Evolutionary conservation across 2,797 vertebrate genomes (phyloP).

Genomic region (Lepus oiostolus): DNA sequence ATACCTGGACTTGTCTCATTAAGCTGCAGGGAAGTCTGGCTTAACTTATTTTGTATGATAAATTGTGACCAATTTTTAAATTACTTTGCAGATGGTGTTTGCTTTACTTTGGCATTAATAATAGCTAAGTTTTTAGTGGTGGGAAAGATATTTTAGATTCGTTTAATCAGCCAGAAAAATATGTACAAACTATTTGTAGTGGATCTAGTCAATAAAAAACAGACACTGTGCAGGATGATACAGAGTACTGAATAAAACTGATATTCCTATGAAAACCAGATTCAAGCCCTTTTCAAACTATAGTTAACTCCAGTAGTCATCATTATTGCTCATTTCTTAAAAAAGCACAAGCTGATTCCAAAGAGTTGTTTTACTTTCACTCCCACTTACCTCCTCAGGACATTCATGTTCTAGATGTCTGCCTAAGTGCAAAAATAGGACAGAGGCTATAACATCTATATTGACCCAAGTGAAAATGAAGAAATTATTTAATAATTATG

Average conservation of each 20-base stretch:
- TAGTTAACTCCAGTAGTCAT: neutral
- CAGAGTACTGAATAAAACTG: neutral
- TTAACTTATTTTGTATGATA: conserved; percentile 5
- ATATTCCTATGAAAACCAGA: neutral
- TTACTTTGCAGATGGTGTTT: neutral
- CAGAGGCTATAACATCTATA: neutral
- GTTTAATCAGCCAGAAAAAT: neutral
- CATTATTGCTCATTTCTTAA: neutral
- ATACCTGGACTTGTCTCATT: neutral
- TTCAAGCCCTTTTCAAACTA: neutral
- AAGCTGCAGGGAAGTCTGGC: neutral
- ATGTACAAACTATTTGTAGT: neutral
- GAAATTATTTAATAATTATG: neutral
- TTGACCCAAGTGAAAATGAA: neutral
- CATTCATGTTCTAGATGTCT: conserved; percentile 27
- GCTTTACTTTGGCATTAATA: neutral
- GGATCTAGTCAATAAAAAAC: neutral
- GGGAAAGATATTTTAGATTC: neutral
- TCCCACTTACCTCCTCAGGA: neutral
- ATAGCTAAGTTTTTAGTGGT: neutral
- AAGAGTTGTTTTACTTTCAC: conserved; percentile 21
- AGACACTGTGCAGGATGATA: neutral
- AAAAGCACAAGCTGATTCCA: neutral
- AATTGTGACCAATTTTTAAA: neutral
- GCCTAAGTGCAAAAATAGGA: neutral